A percentile compares a stretch with the other conserved stretches of the same genome.
phyloP scores from a whole-genome alignment of 1,140 invertebrate genomes.

The Cecropterus lyciades region DNA sequence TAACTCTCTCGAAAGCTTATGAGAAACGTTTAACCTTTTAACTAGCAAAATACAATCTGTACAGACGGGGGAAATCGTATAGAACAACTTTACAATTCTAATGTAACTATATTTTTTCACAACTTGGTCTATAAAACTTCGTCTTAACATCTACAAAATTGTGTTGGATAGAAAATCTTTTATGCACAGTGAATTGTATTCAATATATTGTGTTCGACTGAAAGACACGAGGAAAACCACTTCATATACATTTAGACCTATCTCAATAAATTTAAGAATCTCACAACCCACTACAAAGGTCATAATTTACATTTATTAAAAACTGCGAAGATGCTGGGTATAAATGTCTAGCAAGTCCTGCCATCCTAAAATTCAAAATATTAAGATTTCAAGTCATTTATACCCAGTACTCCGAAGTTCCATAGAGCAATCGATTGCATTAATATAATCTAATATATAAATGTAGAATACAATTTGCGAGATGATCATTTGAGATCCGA shows the following conservation, averaged over 20 bases:
- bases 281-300: constrained; percentile 75
- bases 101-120: constrained; percentile 21
- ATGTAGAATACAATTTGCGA: constrained; percentile 54
- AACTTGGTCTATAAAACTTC: constrained; percentile 38
- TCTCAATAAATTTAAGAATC: constrained; percentile 58
- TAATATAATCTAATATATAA: constrained; percentile 46
- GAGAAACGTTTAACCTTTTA: constrained; percentile 7
- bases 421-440: constrained; percentile 8
- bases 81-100: constrained; percentile 7
- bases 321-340: constrained; percentile 27
- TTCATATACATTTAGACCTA: constrained; percentile 42
- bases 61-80: constrained; percentile 30
- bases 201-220: constrained; percentile 16
- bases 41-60: constrained; percentile 49
- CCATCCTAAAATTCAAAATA: neutral
- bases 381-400: neutral
- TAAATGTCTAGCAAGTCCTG: constrained; percentile 3
- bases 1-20: constrained; percentile 35
- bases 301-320: constrained; percentile 55
- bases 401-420: constrained; percentile 3
- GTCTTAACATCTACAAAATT: constrained; percentile 28
- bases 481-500: constrained; percentile 72
- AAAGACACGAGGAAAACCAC: constrained; percentile 15
- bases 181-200: constrained; percentile 35
- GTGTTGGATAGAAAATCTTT: constrained; percentile 24